Conservation (phyloP, 2,888 invertebrate species). For the Cartodere bifasciata region DNA sequence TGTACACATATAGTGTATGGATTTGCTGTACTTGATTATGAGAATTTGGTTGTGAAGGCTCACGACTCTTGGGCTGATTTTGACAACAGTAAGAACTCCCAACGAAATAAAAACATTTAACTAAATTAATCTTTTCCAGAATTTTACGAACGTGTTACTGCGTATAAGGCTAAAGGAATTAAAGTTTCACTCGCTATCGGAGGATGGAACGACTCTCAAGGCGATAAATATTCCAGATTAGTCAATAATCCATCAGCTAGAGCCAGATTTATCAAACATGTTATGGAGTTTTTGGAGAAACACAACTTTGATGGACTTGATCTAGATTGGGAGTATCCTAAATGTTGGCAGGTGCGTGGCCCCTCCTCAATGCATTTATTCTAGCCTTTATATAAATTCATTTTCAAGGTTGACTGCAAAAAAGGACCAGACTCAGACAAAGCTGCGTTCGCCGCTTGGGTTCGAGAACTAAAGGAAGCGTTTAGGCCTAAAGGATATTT, state of each 20-base stretch:
- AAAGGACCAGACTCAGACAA: slow-evolving; percentile 78
- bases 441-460: slow-evolving; percentile 59
- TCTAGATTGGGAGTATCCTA: slow-evolving; percentile 91
- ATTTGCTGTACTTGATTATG: slow-evolving; percentile 80
- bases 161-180: slow-evolving; percentile 62
- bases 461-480: slow-evolving; percentile 54
- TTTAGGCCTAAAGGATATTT: slow-evolving; percentile 40
- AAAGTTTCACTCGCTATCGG: slow-evolving; percentile 82
- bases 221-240: slow-evolving; percentile 77
- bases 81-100: slow-evolving; percentile 56
- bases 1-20: slow-evolving; percentile 92
- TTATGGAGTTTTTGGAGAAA: slow-evolving; percentile 62
- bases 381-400: slow-evolving; percentile 1
- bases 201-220: slow-evolving; percentile 92
- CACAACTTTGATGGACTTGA: slow-evolving; percentile 88
- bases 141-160: slow-evolving; percentile 75
- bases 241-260: slow-evolving; percentile 66
- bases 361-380: not conserved
- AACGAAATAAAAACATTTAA: slow-evolving; percentile 1
- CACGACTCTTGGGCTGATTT: slow-evolving; percentile 87
- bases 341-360: slow-evolving; percentile 77
- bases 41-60: slow-evolving; percentile 63
- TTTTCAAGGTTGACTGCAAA: slow-evolving; percentile 62
- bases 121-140: slow-evolving; percentile 34
- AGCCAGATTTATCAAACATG: slow-evolving; percentile 60